Base-by-base conservation (phyloP, 92 coral and sea anemone species). In the Ricordea florida region DNA sequence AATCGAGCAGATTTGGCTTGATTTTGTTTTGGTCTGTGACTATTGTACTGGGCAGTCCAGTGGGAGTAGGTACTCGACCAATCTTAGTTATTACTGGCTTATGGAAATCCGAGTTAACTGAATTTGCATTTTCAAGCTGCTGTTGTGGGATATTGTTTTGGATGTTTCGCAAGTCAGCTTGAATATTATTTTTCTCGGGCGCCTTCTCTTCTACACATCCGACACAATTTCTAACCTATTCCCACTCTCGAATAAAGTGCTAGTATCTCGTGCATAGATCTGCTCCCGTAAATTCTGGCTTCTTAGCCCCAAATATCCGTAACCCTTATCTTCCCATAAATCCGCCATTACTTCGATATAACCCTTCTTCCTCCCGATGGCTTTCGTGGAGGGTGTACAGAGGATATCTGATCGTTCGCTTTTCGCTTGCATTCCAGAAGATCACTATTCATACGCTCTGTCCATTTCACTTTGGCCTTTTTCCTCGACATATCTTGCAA, bases 1-100 rank as follows among this genome's bases (percentile, higher is more conserved):
- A 69, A 21, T 48, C 64, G 18, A 81, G 80, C 42, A 81, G 48
- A 44, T 81, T 15, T 71, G 87, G 81, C 52, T 65, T 32, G 46
- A 74, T 74, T 65, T 15, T 62, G 48, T 15, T 20, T 62, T 33
- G 70, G 31, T 15, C 33, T 62, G 21, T 37, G 30, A 27, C 9
- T 32, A 17, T 20, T 50, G 57, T 21, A 50, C 27, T 33, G 4
- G 23, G 57, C 23, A 16, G 27, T 20, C 48, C 11, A 15, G 13
- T 15, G 48, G 48, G 48, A 42, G 4, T 13, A 42, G 48, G n/a
- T n/a, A n/a, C n/a, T n/a, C n/a, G n/a, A n/a, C n/a, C n/a, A n/a
- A n/a, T n/a, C n/a, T n/a, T n/a, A n/a, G n/a, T n/a, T n/a, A n/a
- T n/a, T n/a, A n/a, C n/a, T n/a, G n/a, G n/a, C n/a, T n/a, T n/a